Conservation (phyloP, 2,888 invertebrate genomes). For the Parnassius mnemosyne region DNA sequence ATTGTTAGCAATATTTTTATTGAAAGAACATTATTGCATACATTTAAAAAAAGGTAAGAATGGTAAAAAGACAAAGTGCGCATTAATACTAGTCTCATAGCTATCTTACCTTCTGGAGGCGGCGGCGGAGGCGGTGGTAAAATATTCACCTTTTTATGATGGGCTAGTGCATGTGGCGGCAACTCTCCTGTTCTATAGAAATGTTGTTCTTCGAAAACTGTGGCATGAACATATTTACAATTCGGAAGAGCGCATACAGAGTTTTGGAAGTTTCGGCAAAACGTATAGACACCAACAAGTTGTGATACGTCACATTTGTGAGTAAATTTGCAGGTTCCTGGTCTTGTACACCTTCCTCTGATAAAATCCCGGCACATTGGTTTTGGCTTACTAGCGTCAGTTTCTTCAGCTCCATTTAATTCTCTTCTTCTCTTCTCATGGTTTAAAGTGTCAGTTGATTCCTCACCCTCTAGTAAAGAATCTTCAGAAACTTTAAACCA, state of each 20-base stretch:
- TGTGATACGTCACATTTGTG: conserved; percentile 55
- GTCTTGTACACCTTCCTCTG: conserved; percentile 51
- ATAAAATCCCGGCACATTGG: conserved; percentile 58
- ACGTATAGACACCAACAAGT: conserved; percentile 52
- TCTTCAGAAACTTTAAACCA: no score
- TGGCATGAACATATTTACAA: conserved; percentile 63
- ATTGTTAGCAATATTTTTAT: no score
- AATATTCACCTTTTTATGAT: no score
- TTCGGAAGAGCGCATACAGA: conserved; percentile 44
- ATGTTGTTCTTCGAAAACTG: conserved; percentile 58
- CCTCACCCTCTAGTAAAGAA: not conserved
- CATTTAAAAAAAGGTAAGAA: no score
- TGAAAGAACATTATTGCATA: no score
- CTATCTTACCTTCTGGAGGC: conserved; percentile 31
- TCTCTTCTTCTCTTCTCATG: conserved; percentile 1
- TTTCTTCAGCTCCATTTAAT: conserved; percentile 3
- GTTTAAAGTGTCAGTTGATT: conserved; percentile 1
- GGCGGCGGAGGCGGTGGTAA: conserved; percentile 36
- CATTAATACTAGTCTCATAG: no score
- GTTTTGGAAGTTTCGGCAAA: conserved; percentile 62
- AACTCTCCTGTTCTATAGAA: conserved; percentile 54
- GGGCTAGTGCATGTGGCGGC: conserved; percentile 45
- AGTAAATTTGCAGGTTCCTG: conserved; percentile 45
- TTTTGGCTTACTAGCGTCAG: conserved; percentile 16
- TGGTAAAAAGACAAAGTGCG: not conserved